Base-by-base conservation (phyloP, 2,888 invertebrate species). In the Philhelius pedissequus region DNA sequence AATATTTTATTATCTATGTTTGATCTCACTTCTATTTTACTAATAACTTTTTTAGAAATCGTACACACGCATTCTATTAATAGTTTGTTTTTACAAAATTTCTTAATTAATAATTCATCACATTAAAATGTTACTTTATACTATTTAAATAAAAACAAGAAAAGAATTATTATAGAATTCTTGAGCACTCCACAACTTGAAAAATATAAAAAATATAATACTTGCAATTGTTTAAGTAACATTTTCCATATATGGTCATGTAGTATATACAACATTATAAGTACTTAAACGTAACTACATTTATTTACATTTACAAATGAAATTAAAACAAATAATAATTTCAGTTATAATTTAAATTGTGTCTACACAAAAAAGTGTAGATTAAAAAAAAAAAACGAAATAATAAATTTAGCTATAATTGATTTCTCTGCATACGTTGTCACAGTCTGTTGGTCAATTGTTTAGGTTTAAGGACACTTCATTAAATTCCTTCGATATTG, bases 381-480 rank as follows among this genome's bases (percentile, higher is more conserved):
- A n/a, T n/a, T n/a, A 56, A 56, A 56, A 35, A 18, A 27, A 15
- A 52, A 15, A 64, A 56, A 56, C 20, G 13, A 27, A 15, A 52
- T 9, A 64, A 74, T 69, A 76, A 58, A 48, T 71, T 71, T 60
- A 64, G 66, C 66, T 71, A 71, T 35, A 56, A 32, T 43, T 58
- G 70, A 48, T 48, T 22, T 64, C 7, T 60, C 25, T 40, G 60
- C 32, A 52, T 43, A 38, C 58, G 11, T 52, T 40, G 25, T 35
- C 7, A 35, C 56, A 56, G 35, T 56, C 82, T 73, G 48, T 56
- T 68, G 52, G 77, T 56, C 54, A 30, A n/a, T 64, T 15, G 48
- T 40, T 27, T 62, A 11, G 2, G 25, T 38, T 45, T 70, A 77
- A 77, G 77, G 78, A 68, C 78, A 78, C 78, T 78, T 38, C 20